Evolutionary conservation across 2,888 invertebrate genomes (phyloP).

Genomic region (Ceramica pisi): DNA sequence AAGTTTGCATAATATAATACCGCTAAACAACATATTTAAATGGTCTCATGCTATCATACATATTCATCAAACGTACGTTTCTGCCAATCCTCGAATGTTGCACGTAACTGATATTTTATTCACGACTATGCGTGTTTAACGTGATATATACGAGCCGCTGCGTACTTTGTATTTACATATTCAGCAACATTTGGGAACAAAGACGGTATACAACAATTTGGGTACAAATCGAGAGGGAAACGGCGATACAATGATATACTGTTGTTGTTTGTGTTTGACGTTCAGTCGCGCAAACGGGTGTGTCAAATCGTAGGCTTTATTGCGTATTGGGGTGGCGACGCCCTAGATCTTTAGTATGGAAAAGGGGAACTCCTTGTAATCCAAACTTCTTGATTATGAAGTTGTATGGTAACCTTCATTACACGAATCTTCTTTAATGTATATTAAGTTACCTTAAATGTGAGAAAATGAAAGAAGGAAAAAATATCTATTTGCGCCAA

Average conservation of each 20-base stretch:
- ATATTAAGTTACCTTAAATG: too few species aligned
- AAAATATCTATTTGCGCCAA: too few species aligned
- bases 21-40: slow-evolving; percentile 32
- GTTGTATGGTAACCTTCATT: not conserved
- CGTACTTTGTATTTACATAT: slow-evolving; percentile 66
- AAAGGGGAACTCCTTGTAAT: not conserved
- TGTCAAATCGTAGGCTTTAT: slow-evolving; percentile 43
- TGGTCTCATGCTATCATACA: slow-evolving; percentile 44
- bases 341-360: slow-evolving; percentile 5
- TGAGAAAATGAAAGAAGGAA: too few species aligned
- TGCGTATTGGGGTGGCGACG: not conserved
- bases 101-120: slow-evolving; percentile 73
- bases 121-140: slow-evolving; percentile 72
- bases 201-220: slow-evolving; percentile 59
- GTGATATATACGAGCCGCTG: slow-evolving; percentile 66
- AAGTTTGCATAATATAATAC: slow-evolving; percentile 10
- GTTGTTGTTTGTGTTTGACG: slow-evolving; percentile 35
- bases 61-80: slow-evolving; percentile 53
- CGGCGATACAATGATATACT: slow-evolving; percentile 42
- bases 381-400: slow-evolving; percentile 2
- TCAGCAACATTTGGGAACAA: slow-evolving; percentile 59
- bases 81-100: slow-evolving; percentile 55
- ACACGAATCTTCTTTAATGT: too few species aligned
- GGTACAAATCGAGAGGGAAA: slow-evolving; percentile 52
- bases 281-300: slow-evolving; percentile 26